phyloP scores from a whole-genome alignment of 2,113 vertebrate species.

The Peucedramus taeniatus region DNA sequence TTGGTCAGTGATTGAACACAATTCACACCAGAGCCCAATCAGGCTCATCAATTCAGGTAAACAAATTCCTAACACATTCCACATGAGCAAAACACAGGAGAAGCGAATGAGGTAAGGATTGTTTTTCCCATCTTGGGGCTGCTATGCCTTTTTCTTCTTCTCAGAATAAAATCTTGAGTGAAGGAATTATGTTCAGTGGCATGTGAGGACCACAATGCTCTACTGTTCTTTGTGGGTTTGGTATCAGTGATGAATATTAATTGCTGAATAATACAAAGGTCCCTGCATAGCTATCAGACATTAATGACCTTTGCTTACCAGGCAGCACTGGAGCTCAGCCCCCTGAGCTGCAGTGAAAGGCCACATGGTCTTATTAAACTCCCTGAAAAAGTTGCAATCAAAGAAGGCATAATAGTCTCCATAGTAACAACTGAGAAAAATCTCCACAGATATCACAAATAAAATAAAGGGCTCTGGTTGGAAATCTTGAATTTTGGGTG shows the following conservation, averaged over 20 bases:
- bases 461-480: neutral
- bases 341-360: neutral
- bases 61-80: too few relatives aligned
- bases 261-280: neutral
- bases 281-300: neutral
- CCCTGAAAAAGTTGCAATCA: neutral
- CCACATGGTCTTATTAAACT: neutral
- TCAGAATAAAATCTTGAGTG: too few relatives aligned
- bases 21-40: too few relatives aligned
- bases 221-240: neutral
- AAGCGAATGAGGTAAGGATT: too few relatives aligned
- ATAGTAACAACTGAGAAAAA: constrained; percentile 30
- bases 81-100: too few relatives aligned
- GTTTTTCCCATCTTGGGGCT: too few relatives aligned
- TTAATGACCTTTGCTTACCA: neutral
- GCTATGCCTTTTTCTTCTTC: too few relatives aligned
- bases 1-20: too few relatives aligned
- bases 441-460: neutral
- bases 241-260: neutral
- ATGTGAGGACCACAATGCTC: too few relatives aligned
- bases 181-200: too few relatives aligned
- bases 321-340: neutral
- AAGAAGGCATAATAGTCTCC: neutral
- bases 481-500: neutral
- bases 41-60: too few relatives aligned